Evolutionary conservation across 2,888 invertebrate species (phyloP).

Genomic region (Drosophila pseudotalamancana): DNA sequence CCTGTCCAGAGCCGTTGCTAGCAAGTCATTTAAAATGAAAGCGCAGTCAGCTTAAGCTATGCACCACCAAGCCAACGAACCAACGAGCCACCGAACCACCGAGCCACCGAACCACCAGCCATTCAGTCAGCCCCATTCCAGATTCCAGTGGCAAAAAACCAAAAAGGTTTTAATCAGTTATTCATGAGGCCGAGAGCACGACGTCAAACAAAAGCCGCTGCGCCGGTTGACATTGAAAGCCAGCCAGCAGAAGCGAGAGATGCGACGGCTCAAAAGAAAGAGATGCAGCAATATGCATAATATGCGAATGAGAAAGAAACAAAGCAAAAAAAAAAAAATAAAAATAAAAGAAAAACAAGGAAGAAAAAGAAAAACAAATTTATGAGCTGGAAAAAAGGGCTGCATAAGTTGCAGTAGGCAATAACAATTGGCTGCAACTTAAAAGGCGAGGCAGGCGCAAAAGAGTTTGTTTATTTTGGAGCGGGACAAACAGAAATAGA

Average conservation of each 20-base stretch:
- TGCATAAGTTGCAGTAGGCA: constrained; percentile 54
- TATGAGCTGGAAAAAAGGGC: constrained; percentile 74
- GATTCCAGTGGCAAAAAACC: constrained; percentile 30
- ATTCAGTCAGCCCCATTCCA: constrained; percentile 27
- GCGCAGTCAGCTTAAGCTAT: constrained; percentile 39
- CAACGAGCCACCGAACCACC: not conserved
- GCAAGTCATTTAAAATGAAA: constrained; percentile 74
- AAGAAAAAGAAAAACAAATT: constrained; percentile 61
- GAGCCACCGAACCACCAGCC: not conserved
- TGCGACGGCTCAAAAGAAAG: constrained; percentile 14
- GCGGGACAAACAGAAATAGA: constrained; percentile 25
- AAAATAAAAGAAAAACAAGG: too few species aligned
- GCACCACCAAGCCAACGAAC: not conserved
- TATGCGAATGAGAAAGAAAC: constrained; percentile 6
- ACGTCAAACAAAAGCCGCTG: constrained; percentile 76
- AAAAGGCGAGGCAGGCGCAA: constrained; percentile 45
- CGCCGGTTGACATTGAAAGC: constrained; percentile 73
- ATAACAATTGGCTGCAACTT: constrained; percentile 79
- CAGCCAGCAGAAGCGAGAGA: constrained; percentile 15
- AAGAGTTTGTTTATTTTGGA: constrained; percentile 64
- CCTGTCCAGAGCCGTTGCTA: constrained; percentile 24
- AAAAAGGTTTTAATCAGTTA: constrained; percentile 80
- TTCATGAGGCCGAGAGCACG: constrained; percentile 71
- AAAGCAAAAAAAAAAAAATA: constrained; percentile 58
- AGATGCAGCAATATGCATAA: constrained; percentile 14